phyloP scores from a whole-genome alignment of 1,140 invertebrate species.

The Camponotus vicinus region DNA sequence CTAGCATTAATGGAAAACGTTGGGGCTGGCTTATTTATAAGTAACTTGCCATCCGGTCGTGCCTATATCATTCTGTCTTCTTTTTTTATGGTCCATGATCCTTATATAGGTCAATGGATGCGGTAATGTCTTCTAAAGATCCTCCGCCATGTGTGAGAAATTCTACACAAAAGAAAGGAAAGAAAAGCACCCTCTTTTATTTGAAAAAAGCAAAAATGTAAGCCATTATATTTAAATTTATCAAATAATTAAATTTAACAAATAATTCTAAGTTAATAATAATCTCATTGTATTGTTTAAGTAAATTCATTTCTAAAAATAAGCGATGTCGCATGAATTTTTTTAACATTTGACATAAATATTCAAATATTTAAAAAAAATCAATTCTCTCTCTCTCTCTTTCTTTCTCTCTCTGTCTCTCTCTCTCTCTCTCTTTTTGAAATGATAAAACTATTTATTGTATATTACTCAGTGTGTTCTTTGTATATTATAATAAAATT shows the following conservation, averaged over 20 bases:
- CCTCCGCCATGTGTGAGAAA: constrained; percentile 62
- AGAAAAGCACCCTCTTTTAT: constrained; percentile 42
- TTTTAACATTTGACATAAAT: neutral
- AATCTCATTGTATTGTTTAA: neutral
- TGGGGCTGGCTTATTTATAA: constrained; percentile 66
- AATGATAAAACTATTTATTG: neutral
- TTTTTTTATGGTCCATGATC: constrained; percentile 39
- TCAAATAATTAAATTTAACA: constrained; percentile 7
- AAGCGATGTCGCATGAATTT: neutral
- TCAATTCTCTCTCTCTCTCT: too few relatives aligned
- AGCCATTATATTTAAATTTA: constrained; percentile 6
- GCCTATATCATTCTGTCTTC: constrained; percentile 45
- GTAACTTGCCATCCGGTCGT: constrained; percentile 42
- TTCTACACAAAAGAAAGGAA: constrained; percentile 51
- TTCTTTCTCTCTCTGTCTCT: neutral
- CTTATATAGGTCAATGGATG: constrained; percentile 73
- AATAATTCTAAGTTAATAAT: too few relatives aligned
- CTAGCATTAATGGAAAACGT: constrained; percentile 64
- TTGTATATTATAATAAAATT: neutral
- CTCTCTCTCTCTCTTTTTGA: neutral
- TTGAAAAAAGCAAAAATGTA: constrained; percentile 53
- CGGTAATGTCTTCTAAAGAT: constrained; percentile 71
- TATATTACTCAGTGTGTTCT: neutral
- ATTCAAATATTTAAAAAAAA: neutral
- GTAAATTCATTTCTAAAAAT: neutral